A percentile compares a stretch with the other conserved stretches of the same genome.
Evolutionary conservation across 1,140 invertebrate species (phyloP).

Genomic region (Oedothorax gibbosus): DNA sequence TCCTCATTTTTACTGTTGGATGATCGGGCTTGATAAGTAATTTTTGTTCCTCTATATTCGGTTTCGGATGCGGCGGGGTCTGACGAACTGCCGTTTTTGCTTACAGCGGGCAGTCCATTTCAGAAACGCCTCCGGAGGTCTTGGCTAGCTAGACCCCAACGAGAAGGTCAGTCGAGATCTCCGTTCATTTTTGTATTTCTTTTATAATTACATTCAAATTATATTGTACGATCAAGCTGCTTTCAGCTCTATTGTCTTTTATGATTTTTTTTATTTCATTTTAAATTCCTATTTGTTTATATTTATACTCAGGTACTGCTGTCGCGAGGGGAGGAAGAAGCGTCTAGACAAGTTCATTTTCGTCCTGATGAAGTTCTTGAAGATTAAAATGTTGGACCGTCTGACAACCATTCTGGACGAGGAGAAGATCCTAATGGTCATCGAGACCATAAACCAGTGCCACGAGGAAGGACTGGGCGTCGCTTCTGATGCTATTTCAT

Average conservation of each 20-base stretch:
- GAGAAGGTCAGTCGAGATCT: neutral
- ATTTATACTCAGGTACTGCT: conserved; percentile 1
- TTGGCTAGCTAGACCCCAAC: neutral
- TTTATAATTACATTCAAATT: conserved; percentile 10
- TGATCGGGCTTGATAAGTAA: neutral
- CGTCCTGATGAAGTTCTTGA: conserved; percentile 24
- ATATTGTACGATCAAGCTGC: neutral
- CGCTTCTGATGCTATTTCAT: neutral
- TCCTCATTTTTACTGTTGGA: too few relatives aligned
- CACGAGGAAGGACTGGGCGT: conserved; percentile 26
- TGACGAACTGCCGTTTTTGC: too few relatives aligned
- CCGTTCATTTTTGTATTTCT: neutral
- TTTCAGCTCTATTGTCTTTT: too few relatives aligned
- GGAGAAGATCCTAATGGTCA: conserved; percentile 1
- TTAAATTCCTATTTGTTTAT: too few relatives aligned
- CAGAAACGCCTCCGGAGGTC: neutral
- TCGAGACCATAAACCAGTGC: conserved; percentile 1
- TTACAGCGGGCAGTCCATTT: too few relatives aligned
- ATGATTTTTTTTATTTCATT: neutral
- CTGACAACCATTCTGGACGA: conserved; percentile 11
- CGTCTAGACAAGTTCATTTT: conserved; percentile 32
- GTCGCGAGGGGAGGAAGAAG: conserved; percentile 22
- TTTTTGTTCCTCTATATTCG: neutral
- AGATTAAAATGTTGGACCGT: conserved; percentile 33
- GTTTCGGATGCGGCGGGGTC: neutral